A percentile compares a stretch with the other conserved stretches of the same genome.
phyloP scores from a whole-genome alignment of 2,888 invertebrate genomes.

The Sipha maydis region DNA sequence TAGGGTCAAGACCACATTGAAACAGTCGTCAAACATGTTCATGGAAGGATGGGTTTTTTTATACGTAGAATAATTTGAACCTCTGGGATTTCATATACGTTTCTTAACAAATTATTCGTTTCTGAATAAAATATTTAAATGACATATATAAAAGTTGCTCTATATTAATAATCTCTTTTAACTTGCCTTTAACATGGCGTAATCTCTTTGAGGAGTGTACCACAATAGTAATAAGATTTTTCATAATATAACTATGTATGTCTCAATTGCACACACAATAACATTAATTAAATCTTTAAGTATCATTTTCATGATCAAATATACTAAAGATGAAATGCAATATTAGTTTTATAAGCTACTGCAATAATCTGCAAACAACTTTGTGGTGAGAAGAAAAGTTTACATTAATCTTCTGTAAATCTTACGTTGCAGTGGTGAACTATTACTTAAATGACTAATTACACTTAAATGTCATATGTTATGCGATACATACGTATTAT shows the following conservation, averaged over 20 bases:
- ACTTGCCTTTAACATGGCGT: neutral
- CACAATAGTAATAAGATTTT: neutral
- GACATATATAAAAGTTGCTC: neutral
- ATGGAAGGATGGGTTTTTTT: slow-evolving; percentile 8
- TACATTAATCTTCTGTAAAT: neutral
- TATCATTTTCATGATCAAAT: neutral
- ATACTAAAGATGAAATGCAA: neutral
- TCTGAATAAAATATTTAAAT: slow-evolving; percentile 17
- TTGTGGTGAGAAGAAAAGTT: neutral
- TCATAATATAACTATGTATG: neutral
- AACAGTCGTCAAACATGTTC: slow-evolving; percentile 58
- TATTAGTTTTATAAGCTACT: neutral
- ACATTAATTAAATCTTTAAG: neutral
- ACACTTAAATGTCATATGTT: neutral
- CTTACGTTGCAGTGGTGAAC: neutral
- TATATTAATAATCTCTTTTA: neutral
- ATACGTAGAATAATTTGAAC: slow-evolving; percentile 43
- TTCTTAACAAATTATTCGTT: slow-evolving; percentile 17
- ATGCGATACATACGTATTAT: neutral
- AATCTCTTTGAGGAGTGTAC: neutral
- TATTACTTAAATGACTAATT: neutral
- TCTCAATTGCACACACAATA: neutral
- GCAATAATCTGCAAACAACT: neutral
- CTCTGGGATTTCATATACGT: slow-evolving; percentile 12
- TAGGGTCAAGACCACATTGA: slow-evolving; percentile 49